Evolutionary conservation across 64 coral and sea anemone species (phyloP), one percentile per base, ranked within the genome.

Genomic region (Montipora cactus): DNA sequence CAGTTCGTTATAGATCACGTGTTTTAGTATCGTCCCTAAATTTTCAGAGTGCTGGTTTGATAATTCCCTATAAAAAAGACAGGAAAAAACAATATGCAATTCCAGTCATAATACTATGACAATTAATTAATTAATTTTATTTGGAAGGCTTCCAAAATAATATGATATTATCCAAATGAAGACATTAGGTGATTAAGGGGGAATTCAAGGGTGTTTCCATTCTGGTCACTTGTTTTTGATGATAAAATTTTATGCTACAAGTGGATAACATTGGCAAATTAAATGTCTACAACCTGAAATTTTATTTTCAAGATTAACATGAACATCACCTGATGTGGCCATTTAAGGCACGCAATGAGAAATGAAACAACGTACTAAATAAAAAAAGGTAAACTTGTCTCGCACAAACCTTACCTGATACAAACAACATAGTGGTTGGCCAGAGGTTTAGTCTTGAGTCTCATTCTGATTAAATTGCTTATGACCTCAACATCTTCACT

Each of bases 1-100:
- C 57, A 99, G 67, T 90, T 99, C 98, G 67, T 99, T 99, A 73
- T 99, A 99, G 67, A 99, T 94, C 13, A 99, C 95, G 88, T 99
- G 80, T 75, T 99, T 99, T 37, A 99, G 49, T 5, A 99, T 79
- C 53, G 98, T 99, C 51, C 92, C 87, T 52, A 96, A 90, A 81
- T 99, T 99, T 4, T 99, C 98, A 57, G 89, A 37, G 88, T 99
- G 98, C 74, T 99, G 98, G 53, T 81, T 86, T 5, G 92, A 74
- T 37, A 99, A 71, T 76, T 95, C 97, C 53, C 97, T 98, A 18
- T 21, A 91, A 73, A 53, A 77, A 64, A 14, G 61, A 64, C 61
- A 64, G 13, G 19, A 45, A 13, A 59, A 84, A 8, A 93, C n/a
- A 12, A 47, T 75, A 62, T 28, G 2, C 14, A 52, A 64, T 64